These are phyloP conservation scores for Lagopus leucura DNA, from an alignment of 2,113 vertebrate genomes.

Conservation along the genomic window DNA sequence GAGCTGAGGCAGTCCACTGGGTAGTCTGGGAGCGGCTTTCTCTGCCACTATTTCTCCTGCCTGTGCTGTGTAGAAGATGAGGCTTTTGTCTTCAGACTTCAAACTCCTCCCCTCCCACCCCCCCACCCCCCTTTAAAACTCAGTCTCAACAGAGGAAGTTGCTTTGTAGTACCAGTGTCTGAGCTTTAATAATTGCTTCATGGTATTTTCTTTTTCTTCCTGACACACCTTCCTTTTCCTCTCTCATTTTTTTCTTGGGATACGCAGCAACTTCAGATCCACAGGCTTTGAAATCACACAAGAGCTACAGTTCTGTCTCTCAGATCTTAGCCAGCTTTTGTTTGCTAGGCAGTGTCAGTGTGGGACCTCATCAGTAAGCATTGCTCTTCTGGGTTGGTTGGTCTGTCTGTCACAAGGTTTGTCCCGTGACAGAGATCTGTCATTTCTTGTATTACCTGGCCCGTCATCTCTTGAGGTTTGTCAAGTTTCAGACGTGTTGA, in stretches of 20 bases:
- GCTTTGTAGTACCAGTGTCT: background rate
- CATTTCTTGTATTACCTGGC: too few relatives aligned
- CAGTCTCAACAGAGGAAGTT: background rate
- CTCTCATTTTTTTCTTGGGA: background rate
- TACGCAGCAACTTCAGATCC: background rate
- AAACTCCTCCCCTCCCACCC: background rate
- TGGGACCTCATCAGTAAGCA: background rate
- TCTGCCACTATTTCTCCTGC: background rate
- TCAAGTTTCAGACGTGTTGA: background rate
- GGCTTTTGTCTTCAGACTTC: background rate
- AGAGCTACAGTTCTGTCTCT: background rate
- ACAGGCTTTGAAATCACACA: background rate
- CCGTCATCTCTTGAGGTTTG: background rate
- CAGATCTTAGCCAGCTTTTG: background rate
- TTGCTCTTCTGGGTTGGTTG: background rate
- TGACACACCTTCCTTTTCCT: background rate
- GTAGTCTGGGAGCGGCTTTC: background rate
- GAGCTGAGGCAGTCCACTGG: background rate
- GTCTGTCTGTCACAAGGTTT: background rate
- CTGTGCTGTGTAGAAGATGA: background rate
- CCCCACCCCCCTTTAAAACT: background rate
- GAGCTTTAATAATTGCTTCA: background rate
- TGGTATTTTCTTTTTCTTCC: background rate
- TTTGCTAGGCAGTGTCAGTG: rapidly evolving
- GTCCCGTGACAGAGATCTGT: background rate